Conservation (phyloP, 64 coral and sea anemone genomes). For the Astreopora myriophthalma region DNA sequence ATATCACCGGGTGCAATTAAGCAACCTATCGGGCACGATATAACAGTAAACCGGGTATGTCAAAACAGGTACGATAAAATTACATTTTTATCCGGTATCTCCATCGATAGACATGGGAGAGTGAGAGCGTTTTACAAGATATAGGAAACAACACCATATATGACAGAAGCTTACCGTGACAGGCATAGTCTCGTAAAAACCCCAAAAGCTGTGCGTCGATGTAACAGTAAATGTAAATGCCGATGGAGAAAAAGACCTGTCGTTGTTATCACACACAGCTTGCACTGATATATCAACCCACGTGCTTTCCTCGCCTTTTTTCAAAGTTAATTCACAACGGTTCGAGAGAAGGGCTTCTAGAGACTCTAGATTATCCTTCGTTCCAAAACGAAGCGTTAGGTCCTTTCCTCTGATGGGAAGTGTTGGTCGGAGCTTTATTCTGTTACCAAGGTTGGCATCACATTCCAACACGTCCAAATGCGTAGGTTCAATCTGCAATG, state of each 20-base stretch:
- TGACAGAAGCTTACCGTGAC: background rate
- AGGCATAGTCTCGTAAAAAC: background rate
- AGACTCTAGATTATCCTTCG: too few relatives aligned
- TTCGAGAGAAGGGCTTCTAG: background rate
- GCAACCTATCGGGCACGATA: too few relatives aligned
- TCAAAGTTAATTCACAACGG: background rate
- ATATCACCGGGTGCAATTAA: too few relatives aligned
- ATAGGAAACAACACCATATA: background rate
- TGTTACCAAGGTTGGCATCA: background rate
- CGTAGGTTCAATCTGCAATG: background rate
- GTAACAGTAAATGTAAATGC: background rate
- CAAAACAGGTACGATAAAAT: too few relatives aligned
- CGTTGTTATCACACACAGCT: background rate
- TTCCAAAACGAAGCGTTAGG: background rate
- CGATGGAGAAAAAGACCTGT: background rate
- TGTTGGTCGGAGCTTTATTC: slow-evolving; percentile 37
- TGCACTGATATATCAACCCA: slow-evolving; percentile 8
- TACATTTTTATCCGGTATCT: too few relatives aligned
- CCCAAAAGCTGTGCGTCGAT: background rate
- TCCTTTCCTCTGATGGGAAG: background rate
- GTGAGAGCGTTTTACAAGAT: too few relatives aligned
- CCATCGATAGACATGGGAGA: too few relatives aligned
- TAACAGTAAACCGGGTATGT: too few relatives aligned
- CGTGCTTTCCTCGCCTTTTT: background rate
- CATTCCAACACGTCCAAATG: slow-evolving; percentile 20